Evolutionary conservation across 2,888 invertebrate genomes (phyloP), one percentile per base, ranked within the genome.

Genomic region (Corbicula japonica): DNA sequence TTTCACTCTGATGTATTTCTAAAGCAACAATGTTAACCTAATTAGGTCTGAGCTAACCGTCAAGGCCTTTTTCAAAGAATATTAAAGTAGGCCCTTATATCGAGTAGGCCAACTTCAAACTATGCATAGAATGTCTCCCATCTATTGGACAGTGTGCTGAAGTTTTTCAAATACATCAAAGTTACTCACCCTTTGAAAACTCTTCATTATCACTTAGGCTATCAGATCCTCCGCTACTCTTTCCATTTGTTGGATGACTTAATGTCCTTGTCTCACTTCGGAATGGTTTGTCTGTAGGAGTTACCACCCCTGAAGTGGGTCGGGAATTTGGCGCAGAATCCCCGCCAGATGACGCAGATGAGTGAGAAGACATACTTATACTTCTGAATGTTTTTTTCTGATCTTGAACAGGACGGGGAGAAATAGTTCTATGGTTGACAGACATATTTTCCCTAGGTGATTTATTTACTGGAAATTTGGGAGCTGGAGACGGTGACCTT

Each of bases 231-330:
- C 79, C 70, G 30, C 70, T 63, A 2, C 83, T 76, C 48, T 61
- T 77, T 30, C 82, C 81, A 30, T 56, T 54, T 26, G 69, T 52
- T 23, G 83, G 73, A 76, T 88, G 83, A 48, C 82, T 78, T 69
- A 89, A 56, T 1, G 86, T 88, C 41, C 88, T 62, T n/a, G 89
- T 89, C 61, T 88, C 86, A 86, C 87, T 87, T 44, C 89, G 75
- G 8, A 76, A 52, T 23, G 76, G 71, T 26, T 76, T 74, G n/a
- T 79, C 80, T 28, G 82, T 77, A 50, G 65, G 74, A 23, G 80
- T 68, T n/a, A 69, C 52, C 26, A 76, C 48, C 1, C 71, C 74
- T 1, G 85, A 78, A n/a, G 69, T 66, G 4, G 80, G 79, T 15
- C 80, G 50, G 8, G 81, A 74, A 15, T 62, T 70, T 3, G 69